Conservation (phyloP, 2,113 vertebrate genomes). For the Lanius ludovicianus region DNA sequence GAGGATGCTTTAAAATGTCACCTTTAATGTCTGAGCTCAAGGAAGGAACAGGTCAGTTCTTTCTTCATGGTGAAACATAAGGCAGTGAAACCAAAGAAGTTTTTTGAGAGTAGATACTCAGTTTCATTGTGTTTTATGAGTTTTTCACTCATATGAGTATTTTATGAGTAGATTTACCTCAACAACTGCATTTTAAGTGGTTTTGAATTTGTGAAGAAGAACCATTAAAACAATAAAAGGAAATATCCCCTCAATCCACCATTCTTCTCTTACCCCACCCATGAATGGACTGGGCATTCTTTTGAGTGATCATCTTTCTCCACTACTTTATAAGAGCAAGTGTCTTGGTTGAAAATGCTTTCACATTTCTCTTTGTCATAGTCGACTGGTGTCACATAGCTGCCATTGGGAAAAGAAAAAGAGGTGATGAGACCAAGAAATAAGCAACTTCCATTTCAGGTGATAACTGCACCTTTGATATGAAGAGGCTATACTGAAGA, state of each 20-base stretch:
- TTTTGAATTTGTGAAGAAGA: neutral
- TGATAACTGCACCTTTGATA: neutral
- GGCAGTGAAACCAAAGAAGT: neutral
- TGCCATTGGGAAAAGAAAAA: neutral
- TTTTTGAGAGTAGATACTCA: neutral
- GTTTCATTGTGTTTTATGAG: neutral
- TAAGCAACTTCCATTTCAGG: neutral
- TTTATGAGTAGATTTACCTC: neutral
- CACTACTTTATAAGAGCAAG: conserved; percentile 34
- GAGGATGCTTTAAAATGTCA: neutral
- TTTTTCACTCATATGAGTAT: no score
- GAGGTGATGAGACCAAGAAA: neutral
- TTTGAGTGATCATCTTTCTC: conserved; percentile 46
- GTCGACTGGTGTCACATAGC: rapidly evolving
- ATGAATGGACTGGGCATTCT: neutral
- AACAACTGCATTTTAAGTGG: neutral
- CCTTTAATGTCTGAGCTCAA: neutral
- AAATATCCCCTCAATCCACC: neutral
- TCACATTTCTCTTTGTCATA: neutral
- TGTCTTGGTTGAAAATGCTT: neutral
- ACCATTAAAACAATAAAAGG: neutral
- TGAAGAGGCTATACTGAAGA: neutral
- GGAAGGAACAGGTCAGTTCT: neutral
- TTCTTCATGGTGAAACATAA: neutral
- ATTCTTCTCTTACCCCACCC: neutral